A percentile compares a stretch with the other conserved stretches of the same genome.
phyloP scores from a whole-genome alignment of 2,113 vertebrate genomes.

The Calidris pygmaea region DNA sequence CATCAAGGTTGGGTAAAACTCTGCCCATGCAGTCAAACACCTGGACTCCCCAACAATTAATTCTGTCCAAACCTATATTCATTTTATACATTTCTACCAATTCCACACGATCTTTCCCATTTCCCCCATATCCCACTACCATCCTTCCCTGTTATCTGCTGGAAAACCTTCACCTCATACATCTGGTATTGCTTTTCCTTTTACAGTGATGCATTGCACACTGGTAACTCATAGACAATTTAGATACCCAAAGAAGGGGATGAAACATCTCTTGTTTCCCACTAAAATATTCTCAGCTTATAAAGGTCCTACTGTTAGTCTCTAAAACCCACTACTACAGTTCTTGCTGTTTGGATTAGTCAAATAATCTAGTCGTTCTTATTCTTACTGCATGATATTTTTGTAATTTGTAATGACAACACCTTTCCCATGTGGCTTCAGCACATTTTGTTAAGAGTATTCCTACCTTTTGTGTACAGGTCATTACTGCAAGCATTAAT shows the following conservation, averaged over 20 bases:
- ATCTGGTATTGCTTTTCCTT: not conserved
- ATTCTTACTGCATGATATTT: not conserved
- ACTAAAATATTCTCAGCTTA: not conserved
- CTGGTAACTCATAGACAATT: not conserved
- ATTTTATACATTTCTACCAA: not conserved
- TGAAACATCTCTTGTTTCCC: not conserved
- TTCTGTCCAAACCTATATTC: not conserved
- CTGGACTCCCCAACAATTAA: not conserved
- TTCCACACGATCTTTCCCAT: not conserved
- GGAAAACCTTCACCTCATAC: not conserved
- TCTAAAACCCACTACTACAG: not conserved
- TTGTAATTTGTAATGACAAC: not conserved
- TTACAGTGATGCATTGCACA: not conserved
- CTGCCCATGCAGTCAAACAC: not conserved
- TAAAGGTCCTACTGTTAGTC: not conserved
- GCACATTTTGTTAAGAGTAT: not conserved
- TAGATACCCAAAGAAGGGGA: not conserved
- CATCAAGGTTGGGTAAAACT: not conserved
- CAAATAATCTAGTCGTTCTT: not conserved
- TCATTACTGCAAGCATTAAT: constrained; percentile 25
- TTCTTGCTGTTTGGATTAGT: not conserved
- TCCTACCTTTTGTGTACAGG: not conserved
- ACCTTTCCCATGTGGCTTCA: not conserved
- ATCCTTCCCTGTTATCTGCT: not conserved
- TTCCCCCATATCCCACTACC: not conserved